A percentile compares a stretch with the other conserved stretches of the same genome.
Evolutionary conservation across 2,888 invertebrate species (phyloP).

Genomic region (Pollenia angustigena): DNA sequence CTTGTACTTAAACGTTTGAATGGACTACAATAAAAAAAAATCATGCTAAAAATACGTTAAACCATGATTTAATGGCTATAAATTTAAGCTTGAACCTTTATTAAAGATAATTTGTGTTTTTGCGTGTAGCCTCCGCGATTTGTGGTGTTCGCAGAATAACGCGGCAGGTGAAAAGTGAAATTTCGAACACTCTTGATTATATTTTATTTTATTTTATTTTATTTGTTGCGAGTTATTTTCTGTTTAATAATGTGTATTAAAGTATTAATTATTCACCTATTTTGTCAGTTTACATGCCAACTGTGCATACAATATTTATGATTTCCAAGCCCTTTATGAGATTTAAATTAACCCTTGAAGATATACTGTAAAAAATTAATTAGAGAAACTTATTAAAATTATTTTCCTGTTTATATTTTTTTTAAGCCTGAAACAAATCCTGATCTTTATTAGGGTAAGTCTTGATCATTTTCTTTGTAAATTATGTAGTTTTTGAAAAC

Average conservation of each 20-base stretch:
- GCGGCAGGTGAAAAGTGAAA: constrained; percentile 58
- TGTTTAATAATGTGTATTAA: constrained; percentile 19
- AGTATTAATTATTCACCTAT: constrained; percentile 42
- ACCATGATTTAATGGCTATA: constrained; percentile 81
- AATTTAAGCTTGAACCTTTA: constrained; percentile 81
- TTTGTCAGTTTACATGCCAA: constrained; percentile 45
- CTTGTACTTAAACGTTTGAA: constrained; percentile 18
- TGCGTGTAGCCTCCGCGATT: constrained; percentile 3
- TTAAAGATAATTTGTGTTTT: constrained; percentile 74
- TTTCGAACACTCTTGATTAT: constrained; percentile 30
- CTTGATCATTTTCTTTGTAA: no score
- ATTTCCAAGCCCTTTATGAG: no score
- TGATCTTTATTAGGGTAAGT: no score
- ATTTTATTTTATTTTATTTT: not conserved
- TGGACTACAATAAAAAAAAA: constrained; percentile 69
- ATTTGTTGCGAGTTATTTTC: not conserved
- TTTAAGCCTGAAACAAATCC: no score
- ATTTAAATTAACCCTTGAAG: no score
- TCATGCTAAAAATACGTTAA: constrained; percentile 79
- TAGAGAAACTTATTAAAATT: no score
- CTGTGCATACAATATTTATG: not conserved
- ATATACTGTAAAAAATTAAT: no score
- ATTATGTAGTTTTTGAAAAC: no score
- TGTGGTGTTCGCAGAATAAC: constrained; percentile 1
- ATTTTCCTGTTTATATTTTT: no score